phyloP scores from a whole-genome alignment of 2,797 vertebrate species.

The Pelochelys cantorii region DNA sequence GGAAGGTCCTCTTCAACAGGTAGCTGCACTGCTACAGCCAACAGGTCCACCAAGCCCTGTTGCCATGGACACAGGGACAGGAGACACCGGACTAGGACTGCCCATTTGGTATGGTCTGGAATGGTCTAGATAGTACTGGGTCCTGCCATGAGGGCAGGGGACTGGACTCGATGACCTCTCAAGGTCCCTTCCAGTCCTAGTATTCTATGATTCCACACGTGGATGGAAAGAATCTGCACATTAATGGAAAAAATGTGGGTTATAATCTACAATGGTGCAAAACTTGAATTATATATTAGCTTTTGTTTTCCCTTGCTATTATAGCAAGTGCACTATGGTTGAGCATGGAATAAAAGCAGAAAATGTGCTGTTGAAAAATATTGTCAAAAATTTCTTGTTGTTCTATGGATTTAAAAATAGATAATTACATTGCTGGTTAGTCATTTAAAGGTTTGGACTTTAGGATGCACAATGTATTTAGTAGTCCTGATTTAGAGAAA shows the following conservation, averaged over 20 bases:
- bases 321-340: neutral
- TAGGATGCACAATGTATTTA: neutral
- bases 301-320: neutral
- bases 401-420: constrained; percentile 12
- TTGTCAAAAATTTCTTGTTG: neutral
- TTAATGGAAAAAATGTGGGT: neutral
- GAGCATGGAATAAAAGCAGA: neutral
- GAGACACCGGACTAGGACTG: too few species aligned
- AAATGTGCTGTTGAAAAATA: neutral
- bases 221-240: too few species aligned
- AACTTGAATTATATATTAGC: neutral
- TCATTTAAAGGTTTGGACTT: neutral
- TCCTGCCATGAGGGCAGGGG: too few species aligned
- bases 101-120: too few species aligned
- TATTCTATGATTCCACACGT: too few species aligned
- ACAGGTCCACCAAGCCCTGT: too few species aligned
- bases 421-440: neutral
- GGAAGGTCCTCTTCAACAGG: too few species aligned
- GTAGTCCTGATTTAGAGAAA: neutral
- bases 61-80: too few species aligned
- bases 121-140: too few species aligned
- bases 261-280: neutral
- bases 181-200: too few species aligned
- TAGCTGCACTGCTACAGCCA: too few species aligned
- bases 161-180: too few species aligned